Base-by-base conservation (phyloP, 2,888 invertebrate species). In the Archips xylosteana region DNA sequence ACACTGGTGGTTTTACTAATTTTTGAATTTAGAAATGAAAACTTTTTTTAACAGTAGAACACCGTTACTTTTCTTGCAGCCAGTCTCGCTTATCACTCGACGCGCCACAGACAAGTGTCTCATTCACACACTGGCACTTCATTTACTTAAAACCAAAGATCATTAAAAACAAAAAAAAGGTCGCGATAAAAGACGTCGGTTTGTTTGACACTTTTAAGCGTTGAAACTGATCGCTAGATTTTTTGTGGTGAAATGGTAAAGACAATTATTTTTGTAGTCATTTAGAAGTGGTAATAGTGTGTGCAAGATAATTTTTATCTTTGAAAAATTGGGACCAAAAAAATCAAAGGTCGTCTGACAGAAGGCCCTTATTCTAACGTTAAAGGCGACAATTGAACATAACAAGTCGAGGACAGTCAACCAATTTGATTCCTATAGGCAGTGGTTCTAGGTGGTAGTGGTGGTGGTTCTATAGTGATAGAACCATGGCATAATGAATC, bases 101-200 rank as follows among this genome's bases (percentile, higher is more conserved):
- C 73, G 8, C 39, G 23, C 57, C 49, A 73, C 47, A 68, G 68
- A 73, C 72, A 73, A 68, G 67, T 67, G 62, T 12, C 74, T 70
- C 74, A 60, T 76, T 71, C 73, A 69, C 76, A 66, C 76, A 70
- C 68, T 42, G 57, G 23, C 71, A 57, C 70, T 74, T 74, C 75
- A 74, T 74, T 75, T 67, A 23, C 66, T 65, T 36, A 51, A 64
- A 64, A 57, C 36, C 54, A 32, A 34, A 62, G 68, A 65, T 45
- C 73, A 49, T 63, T 68, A 69, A 73, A 71, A 66, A 61, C 13
- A 73, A 73, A 73, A 73, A 73, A 73, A 73, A 23, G 68, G 59
- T 63, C 49, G 2, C 59, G 73, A 69, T 69, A 73, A 73, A 64
- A 69, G 73, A 73, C 42, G 68, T 32, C 73, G 73, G 73, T 69